Conservation (phyloP, 2,113 vertebrate genomes). For the Poicephalus meyeri region DNA sequence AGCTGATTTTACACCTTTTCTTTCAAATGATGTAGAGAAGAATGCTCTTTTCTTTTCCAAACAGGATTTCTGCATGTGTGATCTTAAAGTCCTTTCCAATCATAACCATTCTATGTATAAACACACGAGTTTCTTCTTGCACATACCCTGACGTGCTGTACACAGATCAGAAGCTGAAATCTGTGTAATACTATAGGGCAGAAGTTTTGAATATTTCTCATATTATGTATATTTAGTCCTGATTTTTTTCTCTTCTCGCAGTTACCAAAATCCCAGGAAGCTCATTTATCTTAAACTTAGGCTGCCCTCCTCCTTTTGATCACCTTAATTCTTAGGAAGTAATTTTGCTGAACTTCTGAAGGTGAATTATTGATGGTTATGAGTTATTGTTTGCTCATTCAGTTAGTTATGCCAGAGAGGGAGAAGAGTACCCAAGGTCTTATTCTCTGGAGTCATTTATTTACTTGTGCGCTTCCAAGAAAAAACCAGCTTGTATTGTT, state of each 20-base stretch:
- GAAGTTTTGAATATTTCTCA: not conserved
- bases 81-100: not conserved
- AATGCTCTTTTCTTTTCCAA: not conserved
- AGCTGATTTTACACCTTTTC: not conserved
- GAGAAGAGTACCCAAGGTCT: not conserved
- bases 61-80: not conserved
- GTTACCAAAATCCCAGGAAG: not conserved
- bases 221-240: not conserved
- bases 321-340: not conserved
- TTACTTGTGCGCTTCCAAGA: constrained; percentile 31
- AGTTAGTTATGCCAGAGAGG: not conserved
- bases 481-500: not conserved
- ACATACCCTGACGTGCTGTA: not conserved
- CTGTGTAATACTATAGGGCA: not conserved
- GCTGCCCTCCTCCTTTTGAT: not conserved
- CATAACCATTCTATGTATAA: not conserved
- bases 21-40: not conserved
- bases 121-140: not conserved
- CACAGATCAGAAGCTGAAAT: not conserved
- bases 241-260: not conserved
- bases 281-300: not conserved
- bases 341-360: not conserved
- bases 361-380: not conserved
- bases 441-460: constrained; percentile 8
- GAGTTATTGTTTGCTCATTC: constrained; percentile 24